Evolutionary conservation across 2,888 invertebrate genomes (phyloP), one percentile per base, ranked within the genome.

Genomic region (Pocota personata): DNA sequence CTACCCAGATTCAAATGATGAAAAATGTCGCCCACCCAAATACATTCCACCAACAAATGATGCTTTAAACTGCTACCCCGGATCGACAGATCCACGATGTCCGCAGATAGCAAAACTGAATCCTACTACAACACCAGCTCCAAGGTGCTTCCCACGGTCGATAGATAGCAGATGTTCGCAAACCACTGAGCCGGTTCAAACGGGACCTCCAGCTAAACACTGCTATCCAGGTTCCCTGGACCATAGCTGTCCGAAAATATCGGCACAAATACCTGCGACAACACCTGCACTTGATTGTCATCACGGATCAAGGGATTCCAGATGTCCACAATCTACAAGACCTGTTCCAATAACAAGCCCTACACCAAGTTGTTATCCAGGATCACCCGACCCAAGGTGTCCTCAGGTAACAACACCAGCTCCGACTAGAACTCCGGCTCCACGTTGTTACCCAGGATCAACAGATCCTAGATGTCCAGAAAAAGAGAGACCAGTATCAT

Each of bases 201-300:
- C 88, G 10, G 88, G 89, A 1, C 46, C 83, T 7, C 40, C 72
- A 10, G 80, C 37, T n/a, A 82, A 88, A 4, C 84, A 82, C 2
- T 93, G 93, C 66, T 92, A 90, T 83, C 92, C 90, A 58, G 93
- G 88, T 89, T 93, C 92, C 0, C 88, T 89, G 0, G 92, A 93
- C 87, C 90, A 92, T 0, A 88, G 90, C 8, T 92, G 92, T 30
- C 91, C 89, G 91, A 75, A 89, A 16, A 89, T 89, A 40, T 52
- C 87, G 1, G 72, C 64, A 12, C 48, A 7, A 7, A 8, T 2
- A 82, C 37, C 79, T 72, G 86, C 88, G 10, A 87, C 89, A 0
- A 37, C 84, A 7, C 46, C 71, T 14, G 76, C 30, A 14, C 86
- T 87, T 4, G 27, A 57, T 19, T 1, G 92, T 92, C 89, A 80